Evolutionary conservation across 2,113 vertebrate species (phyloP), one percentile per base, ranked within the genome.

Genomic region (Budorcas taxicolor): DNA sequence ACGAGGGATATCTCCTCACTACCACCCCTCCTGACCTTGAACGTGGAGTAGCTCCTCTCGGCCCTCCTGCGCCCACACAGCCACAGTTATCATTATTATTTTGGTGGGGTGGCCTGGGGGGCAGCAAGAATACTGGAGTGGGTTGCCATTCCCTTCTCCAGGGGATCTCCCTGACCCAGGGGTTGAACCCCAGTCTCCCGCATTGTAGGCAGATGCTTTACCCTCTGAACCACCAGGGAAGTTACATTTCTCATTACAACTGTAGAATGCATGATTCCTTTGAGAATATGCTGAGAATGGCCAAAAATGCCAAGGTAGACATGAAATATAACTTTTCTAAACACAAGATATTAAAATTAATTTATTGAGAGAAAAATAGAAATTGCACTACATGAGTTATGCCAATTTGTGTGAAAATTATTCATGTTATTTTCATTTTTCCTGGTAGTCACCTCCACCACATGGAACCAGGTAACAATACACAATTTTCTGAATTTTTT

Each of bases 101-200:
- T 8, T 8, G 19, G 19, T 23, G 19, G 53, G 7, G 53, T 55
- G 19, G 3, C 21, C 53, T 55, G 19, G 7, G 7, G 53, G 53
- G 0, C 7, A 55, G 53, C 53, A 55, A 55, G 53, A 55, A 23
- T 55, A 55, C 7, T 55, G 53, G 7, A 55, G 17, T 55, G 53
- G 19, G 53, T 55, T 55, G 53, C 53, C 19, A 55, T 55, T 55
- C 19, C 53, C 19, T 55, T 55, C 19, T 55, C 53, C 53, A 55
- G 0, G 19, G 8, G 53, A 23, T 55, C 4, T 55, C 3, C 7
- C 53, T 55, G 53, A 55, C 1, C 21, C 19, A 55, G 53, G 7
- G 7, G 21, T 55, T 23, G 53, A 55, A 55, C 19, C 7, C 0
- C 0, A 8, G 7, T 55, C 19, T 23, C 7, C 53, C 7, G 0